Base-by-base conservation (phyloP, 2,113 vertebrate genomes). In the Tetrao urogallus region DNA sequence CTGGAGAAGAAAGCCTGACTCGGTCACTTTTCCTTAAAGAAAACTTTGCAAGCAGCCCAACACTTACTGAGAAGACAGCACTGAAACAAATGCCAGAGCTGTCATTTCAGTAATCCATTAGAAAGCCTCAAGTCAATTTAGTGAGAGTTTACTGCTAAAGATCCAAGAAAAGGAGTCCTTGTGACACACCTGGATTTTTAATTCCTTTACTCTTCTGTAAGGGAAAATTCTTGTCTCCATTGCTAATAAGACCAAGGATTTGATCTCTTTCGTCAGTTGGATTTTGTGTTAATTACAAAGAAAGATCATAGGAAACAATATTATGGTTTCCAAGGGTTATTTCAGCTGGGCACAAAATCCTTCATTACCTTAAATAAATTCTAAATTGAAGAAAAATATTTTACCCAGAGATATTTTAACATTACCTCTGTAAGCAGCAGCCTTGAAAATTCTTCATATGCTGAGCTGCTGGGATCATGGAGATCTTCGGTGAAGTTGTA, bases 391-490 rank as follows among this genome's bases (percentile, higher is more conserved):
- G 72, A 75, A 52, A 8, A 1, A 50, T 5, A 13, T 11, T 63
- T 61, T 30, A 54, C 19, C 2, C 20, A 21, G 40, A 85, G 12
- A 48, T 65, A 11, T 24, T 70, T 40, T 15, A 42, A 58, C 36
- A 60, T 91, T 97, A 98, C 98, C 98, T 98, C 97, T 3, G 20
- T 42, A 42, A 97, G 70, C 82, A 98, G 76, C 36, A 93, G 69
- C n/a, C 15, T 91, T 54, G 97, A 96, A 78, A 98, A 98, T 45
- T 86, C 60, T 66, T 58, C 38, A 65, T 93, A 96, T 24, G 95
- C 96, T 3, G 14, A 43, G 18, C 96, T 96, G 74, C 86, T 94
- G 28, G 7, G 36, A 76, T 97, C 61, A 40, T 34, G 79, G 25
- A 98, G 83, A 73, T 89, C 61, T 18, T 96, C 90, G 0, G 96